These are phyloP conservation scores for Helarctos malayanus DNA, from an alignment of 2,797 vertebrate genomes.

Conservation along the genomic window DNA sequence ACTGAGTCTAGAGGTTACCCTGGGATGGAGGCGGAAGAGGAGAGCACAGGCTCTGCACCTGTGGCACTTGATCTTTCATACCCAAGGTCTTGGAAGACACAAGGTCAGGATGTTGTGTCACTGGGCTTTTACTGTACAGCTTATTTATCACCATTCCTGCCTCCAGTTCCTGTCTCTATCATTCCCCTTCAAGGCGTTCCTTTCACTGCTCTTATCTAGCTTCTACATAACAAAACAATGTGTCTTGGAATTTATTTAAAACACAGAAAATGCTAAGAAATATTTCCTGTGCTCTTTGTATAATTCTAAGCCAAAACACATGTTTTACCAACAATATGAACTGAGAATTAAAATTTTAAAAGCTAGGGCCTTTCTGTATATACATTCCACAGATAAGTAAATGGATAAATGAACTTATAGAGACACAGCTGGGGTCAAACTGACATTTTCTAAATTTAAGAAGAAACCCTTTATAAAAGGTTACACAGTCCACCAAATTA, in stretches of 20 bases:
- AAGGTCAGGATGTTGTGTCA: background rate
- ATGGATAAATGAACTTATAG: background rate
- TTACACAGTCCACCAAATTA: background rate
- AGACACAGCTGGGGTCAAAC: background rate
- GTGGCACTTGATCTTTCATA: background rate
- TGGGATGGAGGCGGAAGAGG: background rate
- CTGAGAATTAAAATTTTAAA: slow-evolving; percentile 2
- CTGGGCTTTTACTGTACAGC: background rate
- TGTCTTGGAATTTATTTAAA: background rate
- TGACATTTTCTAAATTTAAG: slow-evolving; percentile 47
- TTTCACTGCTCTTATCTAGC: background rate
- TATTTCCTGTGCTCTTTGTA: background rate
- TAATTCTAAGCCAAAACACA: slow-evolving; percentile 22
- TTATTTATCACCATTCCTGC: background rate
- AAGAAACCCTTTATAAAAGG: background rate
- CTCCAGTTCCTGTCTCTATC: background rate
- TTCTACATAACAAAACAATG: background rate
- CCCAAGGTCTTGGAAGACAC: background rate
- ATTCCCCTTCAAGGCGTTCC: background rate
- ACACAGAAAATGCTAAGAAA: background rate
- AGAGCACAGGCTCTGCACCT: background rate
- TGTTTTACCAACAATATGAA: background rate
- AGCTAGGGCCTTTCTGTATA: background rate
- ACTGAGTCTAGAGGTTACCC: background rate
- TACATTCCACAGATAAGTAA: background rate